A percentile compares a stretch with the other conserved stretches of the same genome.
These are phyloP conservation scores for Rhynchomys soricoides DNA, from an alignment of 2,113 vertebrate species.

Conservation along the genomic window DNA sequence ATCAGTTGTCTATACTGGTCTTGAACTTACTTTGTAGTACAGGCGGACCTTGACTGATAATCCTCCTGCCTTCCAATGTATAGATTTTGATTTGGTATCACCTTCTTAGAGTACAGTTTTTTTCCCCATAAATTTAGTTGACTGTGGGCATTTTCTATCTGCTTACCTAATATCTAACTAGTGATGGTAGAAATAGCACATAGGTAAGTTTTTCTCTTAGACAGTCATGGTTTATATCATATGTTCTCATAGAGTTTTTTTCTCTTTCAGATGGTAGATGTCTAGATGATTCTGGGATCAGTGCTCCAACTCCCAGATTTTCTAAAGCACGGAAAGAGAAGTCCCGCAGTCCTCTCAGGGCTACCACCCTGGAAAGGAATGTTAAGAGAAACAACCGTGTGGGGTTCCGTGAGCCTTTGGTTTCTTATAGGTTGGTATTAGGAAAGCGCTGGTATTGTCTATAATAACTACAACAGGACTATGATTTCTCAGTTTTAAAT, in stretches of 20 bases:
- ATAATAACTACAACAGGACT: not conserved
- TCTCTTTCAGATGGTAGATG: slow-evolving; percentile 84
- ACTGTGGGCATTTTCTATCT: slow-evolving; percentile 13
- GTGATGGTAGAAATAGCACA: slow-evolving; percentile 24
- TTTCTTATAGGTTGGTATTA: slow-evolving; percentile 91
- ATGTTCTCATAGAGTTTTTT: slow-evolving; percentile 41
- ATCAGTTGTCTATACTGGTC: not conserved
- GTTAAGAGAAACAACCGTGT: slow-evolving; percentile 89
- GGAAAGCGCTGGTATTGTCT: not conserved
- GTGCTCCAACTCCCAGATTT: slow-evolving; percentile 83
- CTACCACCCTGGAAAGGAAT: slow-evolving; percentile 94
- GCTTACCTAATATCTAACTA: slow-evolving; percentile 39
- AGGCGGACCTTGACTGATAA: not conserved
- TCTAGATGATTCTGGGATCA: slow-evolving; percentile 80
- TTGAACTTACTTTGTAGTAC: not conserved
- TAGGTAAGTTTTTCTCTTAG: slow-evolving; percentile 43
- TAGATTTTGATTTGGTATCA: slow-evolving; percentile 48
- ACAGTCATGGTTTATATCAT: not conserved
- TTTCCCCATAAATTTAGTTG: slow-evolving; percentile 52
- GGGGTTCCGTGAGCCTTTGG: slow-evolving; percentile 92
- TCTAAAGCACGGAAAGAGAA: slow-evolving; percentile 89
- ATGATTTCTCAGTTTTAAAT: slow-evolving; percentile 43
- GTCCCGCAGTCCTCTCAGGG: slow-evolving; percentile 94
- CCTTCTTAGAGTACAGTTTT: slow-evolving; percentile 8
- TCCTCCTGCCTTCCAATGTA: not conserved